Base-by-base conservation (phyloP, 2,888 invertebrate species). In the Macroteleia sp. region DNA sequence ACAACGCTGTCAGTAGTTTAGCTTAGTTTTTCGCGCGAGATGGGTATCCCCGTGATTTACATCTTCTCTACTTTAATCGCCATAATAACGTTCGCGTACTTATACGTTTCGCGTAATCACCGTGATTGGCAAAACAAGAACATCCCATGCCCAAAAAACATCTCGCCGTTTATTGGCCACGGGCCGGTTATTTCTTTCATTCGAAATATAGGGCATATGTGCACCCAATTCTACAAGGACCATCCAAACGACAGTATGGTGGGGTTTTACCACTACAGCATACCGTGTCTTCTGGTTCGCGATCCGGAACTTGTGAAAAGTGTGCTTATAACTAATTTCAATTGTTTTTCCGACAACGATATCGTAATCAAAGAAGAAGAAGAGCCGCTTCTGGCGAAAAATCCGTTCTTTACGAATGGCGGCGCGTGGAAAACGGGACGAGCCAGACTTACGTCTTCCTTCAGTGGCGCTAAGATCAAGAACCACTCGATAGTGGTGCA, bases 281-380 rank as follows among this genome's bases (percentile, higher is more conserved):
- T 39, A 0, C 85, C 85, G 0, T 54, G 71, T 28, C 54, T 86
- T 0, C n/a, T 87, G 8, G 4, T 86, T 0, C 67, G 82, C 3
- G 85, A 86, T 54, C 84, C 85, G 0, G 83, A 85, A 57, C 41
- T 86, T 2, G 69, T 84, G 1, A 87, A 85, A 44, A 62, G 42
- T 1, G 81, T 85, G 1, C 12, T 85, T 5, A 64, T 81, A 1
- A 85, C 77, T 2, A 73, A 82, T 25, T 87, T 86, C 22, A 10
- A 62, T 0, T 82, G 50, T 14, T 87, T 87, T 19, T 59, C 75
- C 0, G 77, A 82, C n/a, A 87, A 86, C 34, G 74, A 77, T 1
- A 10, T 79, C 0, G 19, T 41, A 1, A 19, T 85, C 0, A 67
- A 82, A 22, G 62, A 79, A 2, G 28, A 81, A 0, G 19, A 80